These are phyloP conservation scores for Steinernema khuongi DNA, from an alignment of 1,140 invertebrate genomes.

Conservation along the genomic window DNA sequence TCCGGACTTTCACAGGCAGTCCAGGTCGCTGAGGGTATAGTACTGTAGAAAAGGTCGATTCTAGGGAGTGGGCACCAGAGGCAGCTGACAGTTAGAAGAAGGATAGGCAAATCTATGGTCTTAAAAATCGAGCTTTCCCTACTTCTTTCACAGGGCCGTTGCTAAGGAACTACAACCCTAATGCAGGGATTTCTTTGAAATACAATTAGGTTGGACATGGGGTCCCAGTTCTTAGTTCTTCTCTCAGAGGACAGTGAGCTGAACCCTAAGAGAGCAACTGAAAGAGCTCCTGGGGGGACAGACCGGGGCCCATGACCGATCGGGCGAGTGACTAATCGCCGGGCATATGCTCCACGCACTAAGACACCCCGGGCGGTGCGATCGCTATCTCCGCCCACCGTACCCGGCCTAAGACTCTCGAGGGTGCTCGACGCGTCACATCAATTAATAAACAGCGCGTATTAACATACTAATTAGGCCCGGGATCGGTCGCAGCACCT, in stretches of 20 bases:
- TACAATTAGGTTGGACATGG: no score
- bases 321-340: neutral
- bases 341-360: constrained; percentile 1
- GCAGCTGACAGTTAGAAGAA: no score
- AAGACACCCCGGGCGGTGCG: neutral
- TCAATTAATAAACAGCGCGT: constrained; percentile 7
- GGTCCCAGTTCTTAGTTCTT: no score
- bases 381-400: neutral
- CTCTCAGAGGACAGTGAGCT: no score
- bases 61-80: no score
- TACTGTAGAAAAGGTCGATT: no score
- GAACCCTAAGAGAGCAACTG: neutral
- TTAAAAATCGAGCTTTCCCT: no score
- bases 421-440: neutral
- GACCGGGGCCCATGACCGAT: neutral
- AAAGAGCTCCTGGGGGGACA: neutral
- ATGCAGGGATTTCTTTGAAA: no score
- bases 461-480: constrained; percentile 8
- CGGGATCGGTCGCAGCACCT: neutral
- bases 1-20: neutral
- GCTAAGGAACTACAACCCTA: no score
- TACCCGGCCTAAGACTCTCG: neutral
- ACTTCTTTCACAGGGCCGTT: no score
- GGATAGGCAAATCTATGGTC: no score
- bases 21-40: neutral